Evolutionary conservation across 2,888 invertebrate genomes (phyloP), one percentile per base, ranked within the genome.

Genomic region (Dyspetes luteomarginatus): DNA sequence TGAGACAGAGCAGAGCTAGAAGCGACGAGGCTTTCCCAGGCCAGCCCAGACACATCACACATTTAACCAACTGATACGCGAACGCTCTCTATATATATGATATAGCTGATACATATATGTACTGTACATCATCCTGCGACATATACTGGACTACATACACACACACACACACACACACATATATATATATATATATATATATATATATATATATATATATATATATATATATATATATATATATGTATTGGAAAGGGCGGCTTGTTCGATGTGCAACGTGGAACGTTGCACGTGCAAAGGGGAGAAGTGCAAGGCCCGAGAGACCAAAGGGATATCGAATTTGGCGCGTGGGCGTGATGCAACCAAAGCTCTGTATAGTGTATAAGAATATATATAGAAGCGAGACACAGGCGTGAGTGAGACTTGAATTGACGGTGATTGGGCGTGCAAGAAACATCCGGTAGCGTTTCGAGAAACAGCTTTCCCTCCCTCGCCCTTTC

Each of bases 361-460:
- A 80, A 83, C 80, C 67, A 17, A 74, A 74, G 68, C 41, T 75
- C 55, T 41, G 28, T 26, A 4, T 17, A 22, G 15, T 48, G 48
- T 56, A 45, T 43, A 56, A 45, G 22, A 7, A 43, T 45, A 65
- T 58, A 41, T 41, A 24, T 55, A 45, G 9, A 28, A 65, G 50
- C 43, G 65, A 56, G 55, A 50, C 22, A 75, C 43, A 67, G 60
- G 48, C 72, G 65, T 67, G 73, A 48, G 28, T 52, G 62, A 78
- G 77, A 86, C 75, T 86, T 87, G 88, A 89, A 90, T 89, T 89
- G 89, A 83, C 85, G 83, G 81, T 88, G 89, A 89, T 88, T 86
- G 86, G 85, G 84, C 82, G 85, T 83, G 87, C 85, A 86, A 88
- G 87, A 88, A 89, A 89, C 88, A 90, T 90, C 90, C 88, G 89